Conservation (phyloP, 2,113 vertebrate species). For the Protobothrops mucrosquamatus region DNA sequence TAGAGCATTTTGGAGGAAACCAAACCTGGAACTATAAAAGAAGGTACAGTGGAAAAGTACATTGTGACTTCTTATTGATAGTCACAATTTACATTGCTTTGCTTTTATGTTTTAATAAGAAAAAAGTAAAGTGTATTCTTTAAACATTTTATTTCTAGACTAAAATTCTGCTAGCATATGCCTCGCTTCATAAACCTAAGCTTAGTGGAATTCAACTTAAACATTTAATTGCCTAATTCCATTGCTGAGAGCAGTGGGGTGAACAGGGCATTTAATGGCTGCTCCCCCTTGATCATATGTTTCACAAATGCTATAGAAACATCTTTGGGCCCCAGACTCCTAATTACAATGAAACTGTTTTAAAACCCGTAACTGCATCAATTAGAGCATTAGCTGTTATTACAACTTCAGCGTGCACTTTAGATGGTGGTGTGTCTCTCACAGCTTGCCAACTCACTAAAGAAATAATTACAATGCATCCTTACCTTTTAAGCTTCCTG, state of each 20-base stretch:
- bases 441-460: conserved; percentile 26
- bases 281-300: fast-evolving
- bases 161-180: background rate
- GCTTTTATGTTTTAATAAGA: background rate
- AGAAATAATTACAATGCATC: conserved; percentile 61
- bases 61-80: background rate
- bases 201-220: background rate
- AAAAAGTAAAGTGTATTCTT: background rate
- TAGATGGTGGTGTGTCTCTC: conserved; percentile 26
- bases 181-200: conserved; percentile 3
- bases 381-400: conserved; percentile 26
- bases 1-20: background rate
- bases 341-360: conserved; percentile 27
- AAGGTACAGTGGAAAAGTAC: background rate
- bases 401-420: background rate
- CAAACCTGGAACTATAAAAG: background rate
- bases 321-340: background rate
- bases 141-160: background rate
- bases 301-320: background rate
- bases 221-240: background rate
- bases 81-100: background rate
- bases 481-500: conserved; percentile 62
- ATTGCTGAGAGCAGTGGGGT: background rate
- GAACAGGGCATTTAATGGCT: background rate
- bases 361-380: conserved; percentile 39